phyloP scores from a whole-genome alignment of 2,888 invertebrate genomes.

The Atethmia centrago region DNA sequence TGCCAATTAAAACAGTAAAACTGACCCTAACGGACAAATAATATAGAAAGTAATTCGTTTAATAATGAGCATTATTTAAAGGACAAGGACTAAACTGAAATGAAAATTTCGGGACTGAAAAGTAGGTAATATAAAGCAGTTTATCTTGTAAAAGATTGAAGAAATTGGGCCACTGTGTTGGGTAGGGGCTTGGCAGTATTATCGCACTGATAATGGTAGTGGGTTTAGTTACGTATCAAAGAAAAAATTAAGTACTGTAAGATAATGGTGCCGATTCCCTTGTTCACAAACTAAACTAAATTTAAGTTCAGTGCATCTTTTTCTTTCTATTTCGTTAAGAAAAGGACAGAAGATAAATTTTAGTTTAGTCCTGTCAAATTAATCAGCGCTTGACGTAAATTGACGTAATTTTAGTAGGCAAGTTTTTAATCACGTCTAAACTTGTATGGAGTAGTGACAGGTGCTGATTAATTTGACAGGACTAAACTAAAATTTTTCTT shows the following conservation, averaged over 20 bases:
- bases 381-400: too few species aligned
- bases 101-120: constrained; percentile 13
- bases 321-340: too few species aligned
- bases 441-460: too few species aligned
- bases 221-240: constrained; percentile 12
- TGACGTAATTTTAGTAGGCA: too few species aligned
- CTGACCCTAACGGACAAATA: constrained; percentile 36
- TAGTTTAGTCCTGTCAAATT: too few species aligned
- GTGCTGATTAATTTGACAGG: too few species aligned
- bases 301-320: too few species aligned
- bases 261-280: not conserved
- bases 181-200: constrained; percentile 43
- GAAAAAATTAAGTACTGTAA: constrained; percentile 7
- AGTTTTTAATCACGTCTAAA: too few species aligned
- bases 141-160: constrained; percentile 45
- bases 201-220: constrained; percentile 44
- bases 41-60: constrained; percentile 37
- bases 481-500: too few species aligned
- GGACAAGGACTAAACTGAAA: constrained; percentile 24
- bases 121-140: constrained; percentile 4
- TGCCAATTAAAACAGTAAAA: constrained; percentile 54
- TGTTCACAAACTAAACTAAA: too few species aligned
- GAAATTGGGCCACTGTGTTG: constrained; percentile 52
- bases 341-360: too few species aligned
- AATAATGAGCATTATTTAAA: constrained; percentile 48